Conservation (phyloP, 2,888 invertebrate genomes). For the Caenorhabditis sp. region DNA sequence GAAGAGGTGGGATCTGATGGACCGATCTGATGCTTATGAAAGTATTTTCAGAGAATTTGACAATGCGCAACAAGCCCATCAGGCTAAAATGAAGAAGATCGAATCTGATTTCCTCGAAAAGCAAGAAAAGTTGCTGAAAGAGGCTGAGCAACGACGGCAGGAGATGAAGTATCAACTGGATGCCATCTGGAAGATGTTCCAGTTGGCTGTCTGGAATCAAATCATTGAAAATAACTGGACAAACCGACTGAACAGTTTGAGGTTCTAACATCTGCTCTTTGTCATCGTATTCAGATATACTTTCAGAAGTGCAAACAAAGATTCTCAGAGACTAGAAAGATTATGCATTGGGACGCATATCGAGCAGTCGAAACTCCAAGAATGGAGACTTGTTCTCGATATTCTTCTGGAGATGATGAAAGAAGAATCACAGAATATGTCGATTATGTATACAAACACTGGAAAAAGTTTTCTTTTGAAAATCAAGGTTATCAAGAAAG, state of each 20-base stretch:
- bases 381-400: conserved; percentile 13
- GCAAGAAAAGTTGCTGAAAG: neutral
- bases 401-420: conserved; percentile 12
- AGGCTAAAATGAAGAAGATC: neutral
- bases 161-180: conserved; percentile 11
- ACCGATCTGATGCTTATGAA: neutral
- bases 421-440: conserved; percentile 24
- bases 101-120: neutral
- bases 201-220: conserved; percentile 25
- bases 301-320: conserved; percentile 25
- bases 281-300: no score
- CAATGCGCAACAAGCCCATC: neutral
- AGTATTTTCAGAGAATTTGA: conserved; percentile 3
- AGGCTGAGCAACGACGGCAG: neutral
- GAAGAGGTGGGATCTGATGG: neutral
- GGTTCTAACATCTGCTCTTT: no score
- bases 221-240: conserved; percentile 44
- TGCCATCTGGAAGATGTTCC: conserved; percentile 2
- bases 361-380: neutral
- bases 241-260: conserved; percentile 13
- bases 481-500: conserved; percentile 31
- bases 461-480: conserved; percentile 22
- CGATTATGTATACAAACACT: conserved; percentile 16
- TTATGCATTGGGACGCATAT: neutral
- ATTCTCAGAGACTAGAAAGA: neutral